These are phyloP conservation scores for Dichetophora obliterata DNA, from an alignment of 2,888 invertebrate genomes.

Conservation along the genomic window DNA sequence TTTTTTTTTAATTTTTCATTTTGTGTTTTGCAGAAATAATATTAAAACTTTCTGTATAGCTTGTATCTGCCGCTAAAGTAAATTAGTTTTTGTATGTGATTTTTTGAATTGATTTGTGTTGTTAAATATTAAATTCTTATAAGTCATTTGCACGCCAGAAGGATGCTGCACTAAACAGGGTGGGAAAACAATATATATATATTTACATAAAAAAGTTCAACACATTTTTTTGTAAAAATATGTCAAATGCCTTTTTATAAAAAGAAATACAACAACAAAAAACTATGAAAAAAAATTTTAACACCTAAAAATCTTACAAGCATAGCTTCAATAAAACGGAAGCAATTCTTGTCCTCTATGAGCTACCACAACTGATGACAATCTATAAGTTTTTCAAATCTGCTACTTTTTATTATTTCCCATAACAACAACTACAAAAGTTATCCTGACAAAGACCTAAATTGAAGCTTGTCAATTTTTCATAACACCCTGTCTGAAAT, in stretches of 20 bases:
- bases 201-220: too few relatives aligned
- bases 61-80: slow-evolving; percentile 14
- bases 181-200: too few relatives aligned
- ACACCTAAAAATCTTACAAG: too few relatives aligned
- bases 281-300: too few relatives aligned
- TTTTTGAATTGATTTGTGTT: slow-evolving; percentile 66
- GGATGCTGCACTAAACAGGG: slow-evolving; percentile 29
- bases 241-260: too few relatives aligned
- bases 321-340: not conserved
- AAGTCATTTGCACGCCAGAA: slow-evolving; percentile 62
- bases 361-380: not conserved
- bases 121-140: slow-evolving; percentile 67
- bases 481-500: slow-evolving; percentile 41
- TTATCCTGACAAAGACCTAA: too few relatives aligned
- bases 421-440: too few relatives aligned
- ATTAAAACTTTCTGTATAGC: slow-evolving; percentile 38
- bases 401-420: not conserved
- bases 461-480: not conserved
- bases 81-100: slow-evolving; percentile 52
- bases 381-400: not conserved
- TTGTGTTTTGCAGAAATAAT: slow-evolving; percentile 41
- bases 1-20: slow-evolving; percentile 38
- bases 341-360: not conserved
- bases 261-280: too few relatives aligned
- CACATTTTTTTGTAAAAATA: too few relatives aligned